These are phyloP conservation scores for Cairina moschata DNA, from an alignment of 2,113 vertebrate species.

Conservation along the genomic window DNA sequence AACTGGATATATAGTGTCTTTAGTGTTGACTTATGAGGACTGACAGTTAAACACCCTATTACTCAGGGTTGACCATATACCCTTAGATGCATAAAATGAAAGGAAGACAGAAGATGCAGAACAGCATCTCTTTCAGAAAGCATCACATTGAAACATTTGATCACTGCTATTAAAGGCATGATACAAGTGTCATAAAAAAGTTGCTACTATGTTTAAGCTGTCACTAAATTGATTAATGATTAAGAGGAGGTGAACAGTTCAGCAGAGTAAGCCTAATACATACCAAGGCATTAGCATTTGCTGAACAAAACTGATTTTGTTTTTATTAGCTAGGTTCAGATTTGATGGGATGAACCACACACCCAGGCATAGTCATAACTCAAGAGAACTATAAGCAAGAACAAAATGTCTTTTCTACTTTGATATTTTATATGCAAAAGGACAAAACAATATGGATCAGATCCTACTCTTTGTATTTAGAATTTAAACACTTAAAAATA, in stretches of 20 bases:
- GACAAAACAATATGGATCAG: background rate
- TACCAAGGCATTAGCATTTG: slow-evolving; percentile 40
- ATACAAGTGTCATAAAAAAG: slow-evolving; percentile 61
- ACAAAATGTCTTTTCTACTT: background rate
- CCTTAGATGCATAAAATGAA: slow-evolving; percentile 48
- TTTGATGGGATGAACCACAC: slow-evolving; percentile 69
- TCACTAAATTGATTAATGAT: slow-evolving; percentile 73
- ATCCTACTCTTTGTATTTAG: background rate
- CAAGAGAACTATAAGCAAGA: slow-evolving; percentile 19
- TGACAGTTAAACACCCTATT: slow-evolving; percentile 30
- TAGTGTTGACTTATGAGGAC: slow-evolving; percentile 57
- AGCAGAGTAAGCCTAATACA: slow-evolving; percentile 68
- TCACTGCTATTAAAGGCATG: slow-evolving; percentile 61
- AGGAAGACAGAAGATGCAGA: background rate
- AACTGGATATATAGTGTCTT: slow-evolving; percentile 33
- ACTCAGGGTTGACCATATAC: background rate
- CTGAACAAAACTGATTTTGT: slow-evolving; percentile 21
- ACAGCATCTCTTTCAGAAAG: slow-evolving; percentile 26
- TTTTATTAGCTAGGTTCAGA: slow-evolving; percentile 72
- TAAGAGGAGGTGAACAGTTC: slow-evolving; percentile 76
- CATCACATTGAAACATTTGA: slow-evolving; percentile 36
- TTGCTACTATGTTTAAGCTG: slow-evolving; percentile 65
- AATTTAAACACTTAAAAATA: background rate
- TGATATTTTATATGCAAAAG: background rate
- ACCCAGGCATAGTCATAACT: slow-evolving; percentile 53